These are phyloP conservation scores for Forpus xanthops DNA, from an alignment of 2,797 vertebrate genomes.

Conservation along the genomic window DNA sequence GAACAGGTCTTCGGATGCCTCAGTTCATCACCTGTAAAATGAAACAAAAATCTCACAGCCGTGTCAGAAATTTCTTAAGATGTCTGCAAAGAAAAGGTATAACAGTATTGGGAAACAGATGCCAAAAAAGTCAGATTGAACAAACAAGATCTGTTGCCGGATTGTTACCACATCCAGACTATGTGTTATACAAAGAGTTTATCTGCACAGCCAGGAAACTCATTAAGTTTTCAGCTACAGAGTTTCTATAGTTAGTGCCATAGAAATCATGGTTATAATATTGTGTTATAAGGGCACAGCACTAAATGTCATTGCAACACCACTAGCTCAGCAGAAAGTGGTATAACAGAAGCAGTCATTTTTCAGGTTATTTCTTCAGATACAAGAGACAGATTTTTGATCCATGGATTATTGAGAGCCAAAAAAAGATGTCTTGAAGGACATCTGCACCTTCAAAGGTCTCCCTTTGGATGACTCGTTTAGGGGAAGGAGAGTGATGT, in stretches of 20 bases:
- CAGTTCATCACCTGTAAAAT: not conserved
- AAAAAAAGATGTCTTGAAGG: conserved; percentile 30
- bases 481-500: not conserved
- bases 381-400: not conserved
- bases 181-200: not conserved
- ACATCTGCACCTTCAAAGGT: not conserved
- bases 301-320: not conserved
- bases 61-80: not conserved
- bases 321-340: not conserved
- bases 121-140: not conserved
- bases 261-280: not conserved
- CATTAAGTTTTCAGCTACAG: not conserved
- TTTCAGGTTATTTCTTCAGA: not conserved
- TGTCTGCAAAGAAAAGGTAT: not conserved
- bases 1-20: not conserved
- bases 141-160: not conserved
- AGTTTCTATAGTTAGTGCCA: not conserved
- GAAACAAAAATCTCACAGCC: not conserved
- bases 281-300: not conserved
- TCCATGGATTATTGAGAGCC: not conserved
- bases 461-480: not conserved
- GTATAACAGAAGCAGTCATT: not conserved
- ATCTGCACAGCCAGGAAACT: conserved; percentile 28
- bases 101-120: not conserved
- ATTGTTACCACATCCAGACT: not conserved